Conservation (phyloP, 92 coral and sea anemone species). For the Porites evermanni region DNA sequence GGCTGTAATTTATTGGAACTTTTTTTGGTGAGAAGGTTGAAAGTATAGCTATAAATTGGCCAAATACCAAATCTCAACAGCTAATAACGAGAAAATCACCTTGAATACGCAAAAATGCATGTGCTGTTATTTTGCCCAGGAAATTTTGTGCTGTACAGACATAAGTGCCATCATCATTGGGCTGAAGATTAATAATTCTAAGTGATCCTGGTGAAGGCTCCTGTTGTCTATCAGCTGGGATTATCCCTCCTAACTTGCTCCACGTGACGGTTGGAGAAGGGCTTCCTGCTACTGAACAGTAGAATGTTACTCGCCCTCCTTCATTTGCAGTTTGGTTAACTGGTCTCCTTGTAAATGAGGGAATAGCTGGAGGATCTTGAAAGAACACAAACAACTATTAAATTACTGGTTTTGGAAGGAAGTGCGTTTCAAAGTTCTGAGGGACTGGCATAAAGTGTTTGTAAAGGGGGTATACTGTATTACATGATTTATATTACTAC, state of each 20-base stretch:
- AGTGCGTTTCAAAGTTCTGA: too few species aligned
- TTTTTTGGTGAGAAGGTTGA: too few species aligned
- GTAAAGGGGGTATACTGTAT: too few species aligned
- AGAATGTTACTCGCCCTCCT: slow-evolving; percentile 74
- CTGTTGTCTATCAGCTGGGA: slow-evolving; percentile 61
- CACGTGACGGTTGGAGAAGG: slow-evolving; percentile 81
- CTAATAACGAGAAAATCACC: slow-evolving; percentile 38
- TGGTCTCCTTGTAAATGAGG: slow-evolving; percentile 73
- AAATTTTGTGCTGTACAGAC: slow-evolving; percentile 80
- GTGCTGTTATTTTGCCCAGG: slow-evolving; percentile 54
- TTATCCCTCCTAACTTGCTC: slow-evolving; percentile 58
- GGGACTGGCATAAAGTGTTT: too few species aligned
- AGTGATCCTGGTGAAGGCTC: slow-evolving; percentile 89
- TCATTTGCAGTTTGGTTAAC: slow-evolving; percentile 72
- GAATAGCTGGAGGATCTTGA: slow-evolving; percentile 80
- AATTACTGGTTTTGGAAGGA: too few species aligned
- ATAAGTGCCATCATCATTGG: slow-evolving; percentile 81
- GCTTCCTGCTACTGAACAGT: slow-evolving; percentile 80
- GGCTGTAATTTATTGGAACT: too few species aligned
- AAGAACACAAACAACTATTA: neutral
- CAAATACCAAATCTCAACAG: neutral
- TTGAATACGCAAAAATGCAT: slow-evolving; percentile 70
- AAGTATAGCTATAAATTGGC: neutral
- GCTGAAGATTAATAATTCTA: slow-evolving; percentile 59
- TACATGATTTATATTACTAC: too few species aligned